Percentiles rank a stretch among this genome's conserved stretches.
phyloP scores from a whole-genome alignment of 1,140 invertebrate species.

The Wasmannia auropunctata region DNA sequence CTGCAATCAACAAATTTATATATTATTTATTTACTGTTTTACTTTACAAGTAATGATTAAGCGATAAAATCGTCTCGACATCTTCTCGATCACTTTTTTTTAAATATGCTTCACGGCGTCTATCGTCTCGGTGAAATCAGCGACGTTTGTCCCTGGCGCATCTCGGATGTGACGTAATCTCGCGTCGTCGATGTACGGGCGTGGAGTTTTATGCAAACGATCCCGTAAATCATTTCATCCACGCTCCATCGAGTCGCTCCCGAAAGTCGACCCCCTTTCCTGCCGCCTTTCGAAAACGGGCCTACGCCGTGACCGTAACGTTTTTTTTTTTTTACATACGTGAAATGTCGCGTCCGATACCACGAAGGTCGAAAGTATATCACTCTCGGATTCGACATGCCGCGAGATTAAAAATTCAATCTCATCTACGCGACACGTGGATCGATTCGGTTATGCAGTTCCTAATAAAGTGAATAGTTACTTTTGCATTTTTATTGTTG shows the following conservation, averaged over 20 bases:
- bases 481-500: background rate
- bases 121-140: constrained; percentile 31
- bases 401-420: constrained; percentile 10
- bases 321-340: no score
- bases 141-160: constrained; percentile 1
- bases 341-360: constrained; percentile 20
- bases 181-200: constrained; percentile 21
- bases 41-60: background rate
- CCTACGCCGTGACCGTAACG: constrained; percentile 2
- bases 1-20: background rate
- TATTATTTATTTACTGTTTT: background rate
- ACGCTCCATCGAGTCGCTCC: constrained; percentile 46
- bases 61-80: background rate
- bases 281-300: constrained; percentile 25
- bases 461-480: background rate
- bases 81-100: background rate
- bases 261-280: constrained; percentile 46
- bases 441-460: background rate
- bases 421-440: no score
- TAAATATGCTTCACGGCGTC: background rate
- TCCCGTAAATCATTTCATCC: constrained; percentile 56
- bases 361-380: constrained; percentile 7
- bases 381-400: constrained; percentile 22
- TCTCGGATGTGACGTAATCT: constrained; percentile 55
- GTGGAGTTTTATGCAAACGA: constrained; percentile 57